Base-by-base conservation (phyloP, 2,113 vertebrate genomes). In the Colinus virginianus region DNA sequence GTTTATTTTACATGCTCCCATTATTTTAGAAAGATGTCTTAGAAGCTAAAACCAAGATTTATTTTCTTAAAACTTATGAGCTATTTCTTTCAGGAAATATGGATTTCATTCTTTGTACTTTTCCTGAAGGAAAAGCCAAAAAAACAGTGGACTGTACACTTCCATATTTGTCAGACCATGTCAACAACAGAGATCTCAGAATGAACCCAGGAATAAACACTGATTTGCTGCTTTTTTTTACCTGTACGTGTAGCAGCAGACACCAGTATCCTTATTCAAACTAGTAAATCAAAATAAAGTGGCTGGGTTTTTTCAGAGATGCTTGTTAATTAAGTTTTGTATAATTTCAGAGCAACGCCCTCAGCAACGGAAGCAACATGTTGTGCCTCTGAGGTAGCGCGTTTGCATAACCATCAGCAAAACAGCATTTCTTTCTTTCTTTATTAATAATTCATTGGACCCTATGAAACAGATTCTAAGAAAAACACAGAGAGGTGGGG, bases 31-130 rank as follows among this genome's bases (percentile, higher is more conserved):
- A 53, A 20, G 61, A 7, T n/a, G 11, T 85, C 64, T 84, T 48
- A 78, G 62, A 49, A 86, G 20, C 48, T 71, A 20, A 84, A 78
- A 82, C 38, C 11, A 45, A 86, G 13, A 67, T 68, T 48, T 86
- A 20, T 75, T 84, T 86, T 36, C 32, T 84, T 55, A 26, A 84
- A 56, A 58, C 11, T 78, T 90, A 36, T 56, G 4, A 56, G 71
- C 32, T 71, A 68, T 84, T 84, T 77, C n/a, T 40, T 86, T 78
- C 40, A 61, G 16, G 28, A 89, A 40, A 45, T 72, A 69, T n/a
- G 51, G n/a, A 72, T 82, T 78, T 87, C 21, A 42, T 87, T 63
- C 74, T 48, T 72, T 20, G 5, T 61, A 21, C 2, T 72, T 87
- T 48, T 76, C 26, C n/a, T n/a, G 36, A 36, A 69, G 36, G 87